Base-by-base conservation (phyloP, 2,888 invertebrate species). In the Rambutsinella grinnellia region DNA sequence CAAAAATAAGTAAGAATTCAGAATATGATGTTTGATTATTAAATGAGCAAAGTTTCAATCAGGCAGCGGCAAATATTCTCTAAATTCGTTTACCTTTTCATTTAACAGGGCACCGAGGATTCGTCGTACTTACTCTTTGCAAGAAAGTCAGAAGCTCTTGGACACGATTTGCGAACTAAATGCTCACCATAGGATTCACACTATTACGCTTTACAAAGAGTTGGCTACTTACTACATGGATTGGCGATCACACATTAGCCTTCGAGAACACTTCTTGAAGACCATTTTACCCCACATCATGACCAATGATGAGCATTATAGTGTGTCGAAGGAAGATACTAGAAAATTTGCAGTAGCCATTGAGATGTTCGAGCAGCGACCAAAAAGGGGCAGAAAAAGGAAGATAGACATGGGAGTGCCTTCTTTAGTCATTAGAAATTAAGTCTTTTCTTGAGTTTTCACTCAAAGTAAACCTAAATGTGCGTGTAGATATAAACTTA, bases 231-330 rank as follows among this genome's bases (percentile, higher is more conserved):
- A 10, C 6, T 47, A 13, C 27, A 21, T 58, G 13, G n/a, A 10
- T 17, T 15, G 17, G 17, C 47, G 67, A 49, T 28, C 27, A n/a
- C 6, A 17, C 23, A 15, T 13, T 10, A 67, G 67, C 51, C 49
- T 67, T 1, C 47, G 56, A 46, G 67, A 67, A n/a, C 67, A 67
- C n/a, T 67, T 67, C 28, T 27, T 21, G 10, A 67, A 67, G 23
- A 67, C 67, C 10, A 49, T 67, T 10, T 28, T 67, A 13, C 67
- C 67, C 0, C 67, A 67, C 53, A 17, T 67, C 2, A 0, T 58
- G 5, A 23, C 27, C 19, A 58, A 58, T 51, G 67, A 67, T 49
- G 49, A 49, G 17, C 58, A 67, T 23, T 67, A 67, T n/a, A 15
- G 28, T 2, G 19, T 67, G 6, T 15, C 47, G 27, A 13, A 3